phyloP scores from a whole-genome alignment of 2,797 vertebrate genomes.

The Clamator glandarius region DNA sequence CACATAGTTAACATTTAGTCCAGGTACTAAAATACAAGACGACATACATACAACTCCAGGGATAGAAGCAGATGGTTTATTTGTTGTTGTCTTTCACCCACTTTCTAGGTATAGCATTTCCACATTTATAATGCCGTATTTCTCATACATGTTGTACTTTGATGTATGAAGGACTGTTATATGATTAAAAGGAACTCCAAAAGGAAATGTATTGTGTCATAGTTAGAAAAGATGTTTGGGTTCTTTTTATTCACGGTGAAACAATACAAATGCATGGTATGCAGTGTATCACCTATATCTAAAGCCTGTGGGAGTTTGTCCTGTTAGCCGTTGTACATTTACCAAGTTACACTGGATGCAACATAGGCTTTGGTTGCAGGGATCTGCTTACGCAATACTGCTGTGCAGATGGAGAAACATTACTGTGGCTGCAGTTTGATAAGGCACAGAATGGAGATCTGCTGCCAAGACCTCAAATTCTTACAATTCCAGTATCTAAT shows the following conservation, averaged over 20 bases:
- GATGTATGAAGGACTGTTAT: background rate
- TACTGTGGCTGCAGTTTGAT: background rate
- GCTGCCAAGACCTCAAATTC: background rate
- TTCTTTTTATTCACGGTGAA: background rate
- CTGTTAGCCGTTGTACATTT: background rate
- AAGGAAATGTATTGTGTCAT: background rate
- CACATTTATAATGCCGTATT: background rate
- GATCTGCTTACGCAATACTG: background rate
- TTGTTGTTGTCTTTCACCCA: background rate
- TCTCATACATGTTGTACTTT: background rate
- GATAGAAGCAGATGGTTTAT: background rate
- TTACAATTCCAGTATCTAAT: background rate
- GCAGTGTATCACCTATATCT: background rate
- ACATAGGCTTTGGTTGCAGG: background rate
- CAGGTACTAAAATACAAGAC: background rate
- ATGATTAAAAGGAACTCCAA: background rate
- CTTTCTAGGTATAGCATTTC: background rate
- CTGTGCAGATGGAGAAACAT: background rate
- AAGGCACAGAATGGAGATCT: background rate
- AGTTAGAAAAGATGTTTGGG: background rate
- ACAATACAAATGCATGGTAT: background rate
- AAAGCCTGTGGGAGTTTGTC: background rate
- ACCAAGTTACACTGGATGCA: background rate
- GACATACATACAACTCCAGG: rapidly evolving
- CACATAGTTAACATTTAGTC: background rate